Evolutionary conservation across 2,888 invertebrate species (phyloP).

Genomic region (Drosophila paucipuncta): DNA sequence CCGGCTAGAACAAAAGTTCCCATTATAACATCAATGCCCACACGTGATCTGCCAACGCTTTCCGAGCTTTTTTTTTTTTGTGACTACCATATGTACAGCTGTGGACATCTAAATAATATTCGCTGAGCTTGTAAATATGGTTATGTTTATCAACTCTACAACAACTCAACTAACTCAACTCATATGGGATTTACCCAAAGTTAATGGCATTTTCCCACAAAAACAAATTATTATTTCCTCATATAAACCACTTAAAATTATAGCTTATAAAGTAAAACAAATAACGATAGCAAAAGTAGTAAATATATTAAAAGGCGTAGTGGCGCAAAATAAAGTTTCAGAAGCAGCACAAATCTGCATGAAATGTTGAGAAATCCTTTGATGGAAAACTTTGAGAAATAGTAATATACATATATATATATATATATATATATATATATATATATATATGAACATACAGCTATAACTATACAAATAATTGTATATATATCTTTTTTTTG

Average conservation of each 20-base stretch:
- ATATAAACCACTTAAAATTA: not conserved
- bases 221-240: not conserved
- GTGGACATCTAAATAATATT: not conserved
- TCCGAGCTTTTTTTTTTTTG: constrained; percentile 13
- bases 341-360: not conserved
- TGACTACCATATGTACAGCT: not conserved
- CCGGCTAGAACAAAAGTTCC: constrained; percentile 25
- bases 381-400: not conserved
- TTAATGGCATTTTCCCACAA: not conserved
- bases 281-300: not conserved
- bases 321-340: not conserved
- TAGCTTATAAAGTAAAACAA: not conserved
- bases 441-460: not conserved
- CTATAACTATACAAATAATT: not conserved
- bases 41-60: constrained; percentile 50
- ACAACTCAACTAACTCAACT: not conserved
- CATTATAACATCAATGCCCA: constrained; percentile 54
- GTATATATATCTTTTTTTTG: not conserved
- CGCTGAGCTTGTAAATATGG: not conserved
- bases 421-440: not conserved
- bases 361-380: not conserved
- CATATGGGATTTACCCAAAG: not conserved
- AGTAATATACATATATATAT: not conserved
- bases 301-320: not conserved
- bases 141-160: not conserved